Evolutionary conservation across 2,113 vertebrate species (phyloP), one percentile per base, ranked within the genome.

Genomic region (Gasterosteus aculeatus): DNA sequence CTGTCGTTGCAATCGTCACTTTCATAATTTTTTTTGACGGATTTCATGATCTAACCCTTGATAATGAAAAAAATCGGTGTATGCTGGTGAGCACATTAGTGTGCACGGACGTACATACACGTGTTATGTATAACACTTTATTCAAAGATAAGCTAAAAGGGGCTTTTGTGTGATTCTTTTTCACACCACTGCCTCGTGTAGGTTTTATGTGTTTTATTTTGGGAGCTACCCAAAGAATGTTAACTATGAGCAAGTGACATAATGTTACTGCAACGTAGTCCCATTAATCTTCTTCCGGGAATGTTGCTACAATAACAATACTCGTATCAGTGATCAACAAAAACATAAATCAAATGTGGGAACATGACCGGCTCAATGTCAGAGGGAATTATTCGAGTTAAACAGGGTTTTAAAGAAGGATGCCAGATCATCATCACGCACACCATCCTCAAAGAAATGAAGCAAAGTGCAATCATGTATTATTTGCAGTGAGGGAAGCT

Each of bases 171-270:
- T 38, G 11, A 11, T 44, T 47, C 12, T 22, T 44, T 47, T 18
- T 22, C 11, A 5, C 29, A 29, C 51, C 31, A 10, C 39, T 56
- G n/a, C 57, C 44, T 11, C 7, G 35, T n/a, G 10, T 1, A 8
- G n/a, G 26, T 53, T 65, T 74, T 4, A 18, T 53, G 38, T 41
- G 38, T 79, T 42, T 18, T 63, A 33, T 77, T 42, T 35, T 33
- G 51, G 47, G 26, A 65, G 42, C 31, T 6, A 12, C 19, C 56
- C n/a, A 29, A 51, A 78, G 58, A 85, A 74, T 75, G 54, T 79
- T 29, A 87, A 66, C 59, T 41, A 64, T 54, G 78, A 72, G 59
- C 68, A 66, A 78, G 68, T 77, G 83, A 81, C 71, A 62, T 75
- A 65, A 69, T 33, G 54, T 18, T n/a, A 74, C 44, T 26, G 61